Base-by-base conservation (phyloP, 2,797 vertebrate species). In the Chlorospingus semifuscus region DNA sequence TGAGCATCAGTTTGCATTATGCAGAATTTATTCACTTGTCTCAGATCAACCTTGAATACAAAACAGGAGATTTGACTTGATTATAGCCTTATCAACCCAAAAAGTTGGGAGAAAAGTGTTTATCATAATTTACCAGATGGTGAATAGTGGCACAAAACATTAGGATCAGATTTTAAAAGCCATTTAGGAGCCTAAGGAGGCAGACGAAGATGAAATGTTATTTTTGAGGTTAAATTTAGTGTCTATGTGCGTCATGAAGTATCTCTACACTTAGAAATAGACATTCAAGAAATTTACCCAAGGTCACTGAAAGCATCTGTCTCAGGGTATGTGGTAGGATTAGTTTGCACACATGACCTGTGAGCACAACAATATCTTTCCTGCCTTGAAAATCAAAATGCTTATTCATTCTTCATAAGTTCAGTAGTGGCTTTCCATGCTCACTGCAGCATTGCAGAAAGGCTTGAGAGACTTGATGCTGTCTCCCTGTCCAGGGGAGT, bases 111-210 rank as follows among this genome's bases (percentile, higher is more conserved):
- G 26, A 79, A 89, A 94, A 87, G 3, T 59, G 29, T 70, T 87
- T 68, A 56, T 85, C 68, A 66, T 74, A 42, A 64, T 92, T 93
- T 82, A 87, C 60, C 70, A 93, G 83, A 90, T 84, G 83, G 81
- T 53, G 42, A 90, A 85, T 23, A 80, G 88, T 68, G 5, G 32
- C 30, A 60, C 20, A 70, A 90, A 75, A 22, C 70, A 59, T 83
- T 72, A 85, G 52, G 39, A 90, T 75, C 29, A 52, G 63, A 65
- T 93, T 94, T 91, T 69, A 65, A 94, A 93, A 91, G 55, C 26
- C 14, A 29, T 95, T 88, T 78, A 71, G 55, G 77, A 86, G 44
- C 63, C 74, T 65, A 69, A 93, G 72, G 56, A 93, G 46, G 55
- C 69, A 93, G 61, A 84, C 37, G 39, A 91, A 78, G 36, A 84